phyloP scores from a whole-genome alignment of 2,888 invertebrate genomes.

The Cephus pygmeus region DNA sequence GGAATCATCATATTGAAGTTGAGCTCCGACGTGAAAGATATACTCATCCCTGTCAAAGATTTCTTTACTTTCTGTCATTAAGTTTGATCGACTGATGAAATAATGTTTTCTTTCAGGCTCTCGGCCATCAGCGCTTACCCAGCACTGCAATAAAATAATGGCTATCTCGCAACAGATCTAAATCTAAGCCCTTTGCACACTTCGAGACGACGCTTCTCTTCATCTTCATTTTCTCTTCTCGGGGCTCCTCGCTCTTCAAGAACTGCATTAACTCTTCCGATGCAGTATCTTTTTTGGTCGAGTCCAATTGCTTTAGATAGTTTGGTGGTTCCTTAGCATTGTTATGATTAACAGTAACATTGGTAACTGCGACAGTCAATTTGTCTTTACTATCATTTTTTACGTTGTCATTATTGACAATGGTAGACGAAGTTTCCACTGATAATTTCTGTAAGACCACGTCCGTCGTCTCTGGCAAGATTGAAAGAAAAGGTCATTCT shows the following conservation, averaged over 20 bases:
- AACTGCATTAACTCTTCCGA: neutral
- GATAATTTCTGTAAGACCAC: constrained; percentile 2
- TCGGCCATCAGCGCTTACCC: constrained; percentile 26
- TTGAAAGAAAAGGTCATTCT: neutral
- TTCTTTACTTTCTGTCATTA: neutral
- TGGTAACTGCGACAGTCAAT: neutral
- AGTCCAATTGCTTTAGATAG: neutral
- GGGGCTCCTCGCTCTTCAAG: neutral
- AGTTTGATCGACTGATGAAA: neutral
- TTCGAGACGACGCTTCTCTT: constrained; percentile 7
- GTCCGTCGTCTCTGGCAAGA: constrained; percentile 19
- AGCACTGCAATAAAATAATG: constrained; percentile 40
- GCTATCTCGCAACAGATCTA: constrained; percentile 44
- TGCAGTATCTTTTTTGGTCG: neutral
- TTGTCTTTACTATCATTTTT: neutral
- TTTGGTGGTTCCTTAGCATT: neutral
- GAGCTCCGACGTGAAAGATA: constrained; percentile 67
- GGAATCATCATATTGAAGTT: constrained; percentile 67
- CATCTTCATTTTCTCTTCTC: neutral
- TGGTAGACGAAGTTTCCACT: neutral
- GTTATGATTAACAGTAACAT: neutral
- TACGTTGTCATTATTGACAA: neutral
- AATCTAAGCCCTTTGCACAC: constrained; percentile 39
- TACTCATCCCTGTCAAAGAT: constrained; percentile 58
- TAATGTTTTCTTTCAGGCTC: neutral